phyloP scores from a whole-genome alignment of 1,140 invertebrate genomes.

The Chelonus insularis region DNA sequence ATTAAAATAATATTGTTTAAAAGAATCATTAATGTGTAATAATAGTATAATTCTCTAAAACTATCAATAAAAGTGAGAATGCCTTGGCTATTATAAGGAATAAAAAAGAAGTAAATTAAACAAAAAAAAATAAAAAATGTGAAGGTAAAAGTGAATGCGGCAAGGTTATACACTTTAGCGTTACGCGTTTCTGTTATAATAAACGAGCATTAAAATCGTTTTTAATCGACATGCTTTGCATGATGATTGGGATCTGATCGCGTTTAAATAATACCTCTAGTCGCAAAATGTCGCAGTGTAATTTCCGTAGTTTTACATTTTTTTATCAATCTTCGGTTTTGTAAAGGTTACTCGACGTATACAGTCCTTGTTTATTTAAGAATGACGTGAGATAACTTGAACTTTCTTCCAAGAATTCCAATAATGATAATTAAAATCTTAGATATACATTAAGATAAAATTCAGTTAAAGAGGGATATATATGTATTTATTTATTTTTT shows the following conservation, averaged over 20 bases:
- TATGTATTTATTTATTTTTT: too few species aligned
- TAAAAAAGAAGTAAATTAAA: constrained; percentile 10
- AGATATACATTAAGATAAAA: too few species aligned
- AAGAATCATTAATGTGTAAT: too few species aligned
- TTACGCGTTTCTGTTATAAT: constrained; percentile 1
- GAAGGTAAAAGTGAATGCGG: constrained; percentile 22
- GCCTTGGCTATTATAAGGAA: neutral
- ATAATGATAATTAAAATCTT: too few species aligned
- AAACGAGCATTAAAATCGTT: constrained; percentile 18
- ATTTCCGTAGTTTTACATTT: neutral
- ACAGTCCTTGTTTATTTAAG: too few species aligned
- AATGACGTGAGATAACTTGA: too few species aligned
- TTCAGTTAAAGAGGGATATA: too few species aligned
- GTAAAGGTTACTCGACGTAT: too few species aligned
- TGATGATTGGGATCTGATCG: constrained; percentile 22
- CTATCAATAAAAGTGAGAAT: neutral
- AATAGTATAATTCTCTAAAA: neutral
- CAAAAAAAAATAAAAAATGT: constrained; percentile 14
- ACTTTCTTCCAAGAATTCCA: too few species aligned
- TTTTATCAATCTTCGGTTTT: too few species aligned
- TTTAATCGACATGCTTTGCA: constrained; percentile 23
- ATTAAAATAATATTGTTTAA: too few species aligned
- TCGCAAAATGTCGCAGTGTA: constrained; percentile 16
- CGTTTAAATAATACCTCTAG: constrained; percentile 25
- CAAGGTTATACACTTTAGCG: constrained; percentile 17